Base-by-base conservation (phyloP, 2,888 invertebrate species). In the Kryphioiulus occultus region DNA sequence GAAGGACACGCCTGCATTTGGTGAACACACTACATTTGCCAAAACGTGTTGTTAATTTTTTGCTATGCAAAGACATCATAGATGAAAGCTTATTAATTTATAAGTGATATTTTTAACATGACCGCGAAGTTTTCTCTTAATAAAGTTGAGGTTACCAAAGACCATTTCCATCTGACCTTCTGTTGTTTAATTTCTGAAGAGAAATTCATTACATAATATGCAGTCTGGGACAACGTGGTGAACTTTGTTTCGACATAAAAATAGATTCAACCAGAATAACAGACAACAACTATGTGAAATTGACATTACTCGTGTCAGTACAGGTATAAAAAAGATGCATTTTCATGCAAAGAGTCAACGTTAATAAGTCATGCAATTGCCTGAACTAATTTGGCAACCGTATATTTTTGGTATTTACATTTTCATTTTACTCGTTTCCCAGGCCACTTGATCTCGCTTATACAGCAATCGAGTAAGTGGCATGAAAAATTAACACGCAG, bases 11-110 rank as follows among this genome's bases (percentile, higher is more conserved):
- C 5, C 44, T 88, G 78, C 26, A 17, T n/a, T 47, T 47, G 15
- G 7, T 86, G 4, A n/a, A 35, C 3, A 59, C 10, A 39, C 26
- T 88, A 42, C 68, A 35, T n/a, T 84, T 88, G n/a, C 88, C 88
- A 78, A 12, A 39, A 19, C 12, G 19, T 19, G 10, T 88, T 68
- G 22, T 86, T 26, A 26, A 85, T 86, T 86, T 68, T 17, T 35
- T 88, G n/a, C n/a, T 47, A 84, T 87, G 32, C 30, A 84, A 44
- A 87, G 47, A 87, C 53, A 32, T 47, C 39, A 85, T 85, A 85
- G 39, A 85, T 22, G 35, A 85, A 85, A 15, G 35, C 2, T 26
- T 83, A 17, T 44, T 84, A 44, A 84, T 47, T 47, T 47, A 47
- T 84, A 22, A 47, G 32, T 87, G 82, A 87, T 22, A 44, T 44